Percentiles rank a stretch among this genome's conserved stretches.
Evolutionary conservation across 2,797 vertebrate species (phyloP).

Genomic region (Austrolebias charrua): DNA sequence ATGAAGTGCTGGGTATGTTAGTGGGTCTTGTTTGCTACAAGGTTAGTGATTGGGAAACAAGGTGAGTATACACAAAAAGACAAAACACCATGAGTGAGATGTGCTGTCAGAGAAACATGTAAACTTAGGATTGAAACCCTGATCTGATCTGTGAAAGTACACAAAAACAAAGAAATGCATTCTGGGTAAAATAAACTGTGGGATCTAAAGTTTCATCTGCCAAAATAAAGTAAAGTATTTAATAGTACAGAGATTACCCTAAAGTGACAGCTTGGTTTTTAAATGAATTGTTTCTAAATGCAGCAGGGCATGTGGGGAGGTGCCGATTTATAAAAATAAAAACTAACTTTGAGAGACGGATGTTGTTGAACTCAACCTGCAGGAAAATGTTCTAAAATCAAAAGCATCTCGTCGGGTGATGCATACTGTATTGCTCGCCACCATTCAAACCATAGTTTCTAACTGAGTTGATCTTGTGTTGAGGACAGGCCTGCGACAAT

Average conservation of each 20-base stretch:
- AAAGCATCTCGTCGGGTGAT: too few relatives aligned
- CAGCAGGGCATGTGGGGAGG: too few relatives aligned
- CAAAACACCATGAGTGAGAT: constrained; percentile 18
- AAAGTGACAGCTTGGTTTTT: too few relatives aligned
- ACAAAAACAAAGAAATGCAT: constrained; percentile 1
- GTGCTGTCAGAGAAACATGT: not conserved
- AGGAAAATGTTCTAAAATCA: too few relatives aligned
- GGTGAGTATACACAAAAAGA: constrained; percentile 18
- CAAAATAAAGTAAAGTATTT: constrained; percentile 31
- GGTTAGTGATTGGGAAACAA: constrained; percentile 13
- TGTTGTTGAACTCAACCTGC: constrained; percentile 17
- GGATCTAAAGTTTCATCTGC: constrained; percentile 10
- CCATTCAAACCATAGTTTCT: too few relatives aligned
- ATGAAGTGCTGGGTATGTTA: constrained; percentile 8
- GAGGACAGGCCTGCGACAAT: too few relatives aligned
- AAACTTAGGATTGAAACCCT: not conserved
- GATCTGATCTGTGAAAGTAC: not conserved
- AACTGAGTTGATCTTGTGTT: too few relatives aligned
- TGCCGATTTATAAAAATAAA: not conserved
- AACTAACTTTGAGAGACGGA: constrained; percentile 21
- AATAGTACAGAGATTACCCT: constrained; percentile 13
- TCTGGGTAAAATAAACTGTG: not conserved
- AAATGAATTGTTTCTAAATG: too few relatives aligned
- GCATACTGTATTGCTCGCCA: too few relatives aligned
- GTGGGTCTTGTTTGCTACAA: too few relatives aligned